These are phyloP conservation scores for Elegia similella DNA, from an alignment of 2,888 invertebrate species.

Conservation along the genomic window DNA sequence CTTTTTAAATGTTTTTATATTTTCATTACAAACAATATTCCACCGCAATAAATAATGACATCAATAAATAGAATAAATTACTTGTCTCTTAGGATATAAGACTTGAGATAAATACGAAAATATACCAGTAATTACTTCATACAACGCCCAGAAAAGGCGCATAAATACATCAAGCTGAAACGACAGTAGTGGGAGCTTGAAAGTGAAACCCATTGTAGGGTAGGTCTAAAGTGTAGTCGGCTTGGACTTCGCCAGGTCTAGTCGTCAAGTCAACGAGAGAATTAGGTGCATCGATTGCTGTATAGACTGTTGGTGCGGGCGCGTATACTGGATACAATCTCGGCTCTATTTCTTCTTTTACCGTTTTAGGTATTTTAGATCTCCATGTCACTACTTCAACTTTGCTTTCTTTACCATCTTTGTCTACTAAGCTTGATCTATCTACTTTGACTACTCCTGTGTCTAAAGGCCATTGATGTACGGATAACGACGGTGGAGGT, in stretches of 20 bases:
- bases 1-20: not conserved
- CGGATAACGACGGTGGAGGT: constrained; percentile 44
- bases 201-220: constrained; percentile 75
- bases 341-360: constrained; percentile 43
- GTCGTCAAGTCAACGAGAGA: constrained; percentile 61
- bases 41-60: constrained; percentile 15
- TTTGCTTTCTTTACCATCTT: constrained; percentile 33
- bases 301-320: constrained; percentile 42
- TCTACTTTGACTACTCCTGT: constrained; percentile 49
- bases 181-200: constrained; percentile 76
- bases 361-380: constrained; percentile 42
- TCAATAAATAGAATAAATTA: constrained; percentile 53
- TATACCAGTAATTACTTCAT: constrained; percentile 51
- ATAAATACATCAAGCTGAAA: constrained; percentile 72
- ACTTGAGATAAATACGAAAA: constrained; percentile 58
- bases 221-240: constrained; percentile 70
- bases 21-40: not conserved
- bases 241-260: constrained; percentile 69
- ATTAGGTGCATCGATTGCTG: constrained; percentile 54
- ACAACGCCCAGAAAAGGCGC: constrained; percentile 52
- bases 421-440: constrained; percentile 45
- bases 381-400: constrained; percentile 43
- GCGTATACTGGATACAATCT: constrained; percentile 58
- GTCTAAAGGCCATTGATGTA: constrained; percentile 43
- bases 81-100: constrained; percentile 59